Evolutionary conservation across 2,797 vertebrate genomes (phyloP).

Genomic region (Ctenosaura bakeri): DNA sequence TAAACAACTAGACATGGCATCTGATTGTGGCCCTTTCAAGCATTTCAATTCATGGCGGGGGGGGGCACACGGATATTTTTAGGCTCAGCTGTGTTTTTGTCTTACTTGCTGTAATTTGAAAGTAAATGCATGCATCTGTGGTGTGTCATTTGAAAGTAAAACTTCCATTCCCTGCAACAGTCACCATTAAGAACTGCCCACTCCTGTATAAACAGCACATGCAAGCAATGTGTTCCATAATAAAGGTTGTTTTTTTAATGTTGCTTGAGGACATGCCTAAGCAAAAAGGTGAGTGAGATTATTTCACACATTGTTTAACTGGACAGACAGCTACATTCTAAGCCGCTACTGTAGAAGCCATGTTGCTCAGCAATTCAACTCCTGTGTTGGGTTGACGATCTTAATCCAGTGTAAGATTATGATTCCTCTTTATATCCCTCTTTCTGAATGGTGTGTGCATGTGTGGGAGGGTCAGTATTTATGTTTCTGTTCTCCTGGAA

Average conservation of each 20-base stretch:
- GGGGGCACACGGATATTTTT: background rate
- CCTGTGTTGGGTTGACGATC: background rate
- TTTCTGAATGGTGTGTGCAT: background rate
- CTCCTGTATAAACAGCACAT: background rate
- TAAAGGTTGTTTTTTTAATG: background rate
- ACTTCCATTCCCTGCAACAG: background rate
- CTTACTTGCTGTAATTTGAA: background rate
- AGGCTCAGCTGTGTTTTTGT: background rate
- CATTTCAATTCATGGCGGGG: background rate
- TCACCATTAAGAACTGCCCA: background rate
- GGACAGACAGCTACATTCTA: background rate
- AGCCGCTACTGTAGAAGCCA: background rate
- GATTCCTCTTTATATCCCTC: background rate
- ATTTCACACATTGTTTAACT: background rate
- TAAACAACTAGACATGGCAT: background rate
- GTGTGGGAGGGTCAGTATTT: background rate
- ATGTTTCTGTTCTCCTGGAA: background rate
- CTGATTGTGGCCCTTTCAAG: background rate
- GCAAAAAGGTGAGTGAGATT: background rate
- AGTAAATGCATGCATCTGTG: too few relatives aligned
- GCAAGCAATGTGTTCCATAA: background rate
- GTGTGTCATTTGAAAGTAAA: background rate
- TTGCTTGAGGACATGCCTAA: background rate
- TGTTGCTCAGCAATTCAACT: background rate
- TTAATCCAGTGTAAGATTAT: background rate